Evolutionary conservation across 2,888 invertebrate genomes (phyloP), one percentile per base, ranked within the genome.

Genomic region (Drymonia ruficornis): DNA sequence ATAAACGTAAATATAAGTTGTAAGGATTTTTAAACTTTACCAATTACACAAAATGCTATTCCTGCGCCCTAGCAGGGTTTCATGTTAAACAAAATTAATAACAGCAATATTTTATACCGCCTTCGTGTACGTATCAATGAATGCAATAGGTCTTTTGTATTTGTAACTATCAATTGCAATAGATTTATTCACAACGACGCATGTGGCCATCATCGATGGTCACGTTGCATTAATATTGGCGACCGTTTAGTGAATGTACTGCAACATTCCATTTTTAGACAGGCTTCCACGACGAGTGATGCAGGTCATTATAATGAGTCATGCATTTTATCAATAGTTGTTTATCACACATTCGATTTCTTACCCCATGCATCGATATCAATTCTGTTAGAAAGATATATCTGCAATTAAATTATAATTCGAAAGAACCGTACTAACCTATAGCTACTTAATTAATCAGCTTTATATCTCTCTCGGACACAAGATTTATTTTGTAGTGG

Each of bases 201-300:
- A 12, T 18, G 43, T 19, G 18, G 43, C 19, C 43, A 43, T 19
- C 43, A 19, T 13, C 4, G 43, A 43, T 19, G 19, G 66, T 65
- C 63, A 67, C 63, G 67, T 65, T 65, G 52, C 53, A 61, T 63
- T 52, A 56, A 59, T 63, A 59, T 60, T 46, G 61, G 36, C 36
- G 46, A 31, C 49, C 56, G 58, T 59, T 59, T 60, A 63, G 34
- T 57, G 55, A 59, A 63, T 52, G 45, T 40, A 56, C 56, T 59
- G 49, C 57, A 52, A 56, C 61, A 56, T 66, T 58, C 64, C 64
- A 59, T 68, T 58, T 66, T 68, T 60, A 64, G 70, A 55, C 51
- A 12, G 47, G 49, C 54, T 49, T 52, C 52, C 49, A 53, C 58
- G 67, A 58, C 62, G 55, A 58, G 57, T 58, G 53, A 55, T 63